Percentiles rank a stretch among this genome's conserved stretches.
Evolutionary conservation across 2,113 vertebrate species (phyloP).

Genomic region (Perca flavescens): DNA sequence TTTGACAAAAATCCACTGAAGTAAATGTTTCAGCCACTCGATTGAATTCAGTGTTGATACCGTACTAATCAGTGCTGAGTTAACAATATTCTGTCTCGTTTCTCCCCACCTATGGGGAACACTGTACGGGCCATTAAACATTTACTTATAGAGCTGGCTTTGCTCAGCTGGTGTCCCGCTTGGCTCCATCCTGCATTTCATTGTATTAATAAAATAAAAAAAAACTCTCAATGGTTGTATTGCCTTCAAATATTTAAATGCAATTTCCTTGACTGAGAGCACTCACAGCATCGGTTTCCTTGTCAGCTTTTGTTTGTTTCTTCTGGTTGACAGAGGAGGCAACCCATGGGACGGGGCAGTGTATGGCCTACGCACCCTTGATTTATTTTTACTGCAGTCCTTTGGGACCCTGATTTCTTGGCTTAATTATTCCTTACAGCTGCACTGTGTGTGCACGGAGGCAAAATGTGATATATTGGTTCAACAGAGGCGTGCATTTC

Average conservation of each 20-base stretch:
- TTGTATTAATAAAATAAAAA: slow-evolving; percentile 11
- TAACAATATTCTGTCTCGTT: slow-evolving; percentile 13
- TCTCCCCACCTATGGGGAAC: slow-evolving; percentile 25
- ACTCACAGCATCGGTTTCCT: slow-evolving; percentile 44
- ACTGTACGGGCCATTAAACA: slow-evolving; percentile 53
- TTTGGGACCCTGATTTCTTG: slow-evolving; percentile 31
- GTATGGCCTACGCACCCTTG: slow-evolving; percentile 2
- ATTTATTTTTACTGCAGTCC: slow-evolving; percentile 42
- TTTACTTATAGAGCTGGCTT: slow-evolving; percentile 39
- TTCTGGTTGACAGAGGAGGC: slow-evolving; percentile 22
- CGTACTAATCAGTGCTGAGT: neutral
- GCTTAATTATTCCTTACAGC: slow-evolving; percentile 38
- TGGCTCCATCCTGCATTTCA: slow-evolving; percentile 21
- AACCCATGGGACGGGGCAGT: slow-evolving; percentile 28
- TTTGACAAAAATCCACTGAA: neutral
- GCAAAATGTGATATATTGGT: slow-evolving; percentile 23
- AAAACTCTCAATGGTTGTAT: slow-evolving; percentile 19
- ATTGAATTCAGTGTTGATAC: neutral
- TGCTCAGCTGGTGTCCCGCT: slow-evolving; percentile 35
- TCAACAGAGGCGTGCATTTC: neutral
- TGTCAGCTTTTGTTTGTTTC: slow-evolving; percentile 55
- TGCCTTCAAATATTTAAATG: slow-evolving; percentile 64
- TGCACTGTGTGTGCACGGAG: neutral
- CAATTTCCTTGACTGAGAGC: slow-evolving; percentile 54
- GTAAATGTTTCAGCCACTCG: neutral